These are phyloP conservation scores for Galaxea fascicularis DNA, from an alignment of 92 coral and sea anemone species.

Conservation along the genomic window DNA sequence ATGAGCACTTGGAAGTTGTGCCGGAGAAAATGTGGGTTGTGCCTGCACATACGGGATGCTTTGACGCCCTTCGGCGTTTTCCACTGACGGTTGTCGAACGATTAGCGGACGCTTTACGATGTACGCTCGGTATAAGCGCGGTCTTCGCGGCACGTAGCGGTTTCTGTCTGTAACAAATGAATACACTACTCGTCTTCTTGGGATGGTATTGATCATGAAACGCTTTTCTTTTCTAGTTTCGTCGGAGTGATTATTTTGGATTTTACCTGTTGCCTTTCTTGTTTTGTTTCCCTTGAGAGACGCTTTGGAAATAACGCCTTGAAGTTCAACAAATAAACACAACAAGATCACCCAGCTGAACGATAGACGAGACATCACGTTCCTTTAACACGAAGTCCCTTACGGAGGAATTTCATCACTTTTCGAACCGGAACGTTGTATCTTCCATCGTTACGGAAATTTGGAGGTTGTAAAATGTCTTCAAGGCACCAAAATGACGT, in stretches of 20 bases:
- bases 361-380: not conserved
- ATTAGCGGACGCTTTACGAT: conserved; percentile 27
- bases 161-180: conserved; percentile 69
- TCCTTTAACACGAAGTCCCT: conserved; percentile 7
- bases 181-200: conserved; percentile 62
- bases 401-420: not conserved
- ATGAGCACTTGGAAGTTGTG: conserved; percentile 10
- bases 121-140: conserved; percentile 32
- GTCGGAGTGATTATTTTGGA: conserved; percentile 1
- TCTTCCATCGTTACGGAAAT: not conserved
- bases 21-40: conserved; percentile 5
- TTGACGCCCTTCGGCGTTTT: conserved; percentile 38
- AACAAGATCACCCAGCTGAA: not conserved
- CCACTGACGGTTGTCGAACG: conserved; percentile 22
- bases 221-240: conserved; percentile 37
- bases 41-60: conserved; percentile 34
- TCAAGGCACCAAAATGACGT: conserved; percentile 25
- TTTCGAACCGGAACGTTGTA: not conserved
- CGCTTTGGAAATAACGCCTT: conserved; percentile 12
- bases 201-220: conserved; percentile 9
- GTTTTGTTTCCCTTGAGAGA: conserved; percentile 38
- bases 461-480: not conserved
- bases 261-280: conserved; percentile 43
- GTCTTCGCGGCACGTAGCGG: conserved; percentile 55
- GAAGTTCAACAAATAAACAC: not conserved